Conservation (phyloP, 2,113 vertebrate genomes). For the Camelus bactrianus region DNA sequence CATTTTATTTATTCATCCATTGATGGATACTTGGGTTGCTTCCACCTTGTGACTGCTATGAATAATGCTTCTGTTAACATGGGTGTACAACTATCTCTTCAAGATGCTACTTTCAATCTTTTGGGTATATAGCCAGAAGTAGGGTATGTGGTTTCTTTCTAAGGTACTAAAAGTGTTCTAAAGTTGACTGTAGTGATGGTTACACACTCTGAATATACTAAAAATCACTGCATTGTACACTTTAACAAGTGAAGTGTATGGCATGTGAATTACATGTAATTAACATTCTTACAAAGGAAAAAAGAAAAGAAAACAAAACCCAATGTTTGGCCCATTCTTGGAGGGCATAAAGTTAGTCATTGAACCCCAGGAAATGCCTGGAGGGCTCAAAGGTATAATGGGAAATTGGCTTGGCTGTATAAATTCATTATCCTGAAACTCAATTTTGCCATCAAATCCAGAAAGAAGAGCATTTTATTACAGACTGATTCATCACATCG, state of each 20-base stretch:
- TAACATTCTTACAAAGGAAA: background rate
- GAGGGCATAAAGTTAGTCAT: background rate
- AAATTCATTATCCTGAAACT: constrained; percentile 14
- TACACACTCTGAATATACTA: background rate
- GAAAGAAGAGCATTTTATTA: background rate
- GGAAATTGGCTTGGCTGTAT: background rate
- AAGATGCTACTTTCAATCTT: background rate
- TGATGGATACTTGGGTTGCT: background rate
- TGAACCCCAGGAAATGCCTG: background rate
- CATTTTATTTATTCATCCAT: background rate
- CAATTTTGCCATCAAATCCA: background rate
- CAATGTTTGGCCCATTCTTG: background rate
- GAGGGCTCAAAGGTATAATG: background rate
- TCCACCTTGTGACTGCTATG: background rate
- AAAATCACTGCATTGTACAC: background rate
- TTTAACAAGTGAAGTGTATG: background rate
- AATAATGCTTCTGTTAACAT: background rate
- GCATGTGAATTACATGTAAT: background rate
- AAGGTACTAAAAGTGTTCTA: background rate
- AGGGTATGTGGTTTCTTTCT: background rate
- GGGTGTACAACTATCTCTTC: background rate
- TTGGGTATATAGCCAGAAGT: background rate
- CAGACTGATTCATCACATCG: background rate
- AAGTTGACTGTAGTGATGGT: background rate
- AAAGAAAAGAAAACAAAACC: background rate